phyloP scores from a whole-genome alignment of 2,113 vertebrate genomes.

The Pelmatolapia mariae region DNA sequence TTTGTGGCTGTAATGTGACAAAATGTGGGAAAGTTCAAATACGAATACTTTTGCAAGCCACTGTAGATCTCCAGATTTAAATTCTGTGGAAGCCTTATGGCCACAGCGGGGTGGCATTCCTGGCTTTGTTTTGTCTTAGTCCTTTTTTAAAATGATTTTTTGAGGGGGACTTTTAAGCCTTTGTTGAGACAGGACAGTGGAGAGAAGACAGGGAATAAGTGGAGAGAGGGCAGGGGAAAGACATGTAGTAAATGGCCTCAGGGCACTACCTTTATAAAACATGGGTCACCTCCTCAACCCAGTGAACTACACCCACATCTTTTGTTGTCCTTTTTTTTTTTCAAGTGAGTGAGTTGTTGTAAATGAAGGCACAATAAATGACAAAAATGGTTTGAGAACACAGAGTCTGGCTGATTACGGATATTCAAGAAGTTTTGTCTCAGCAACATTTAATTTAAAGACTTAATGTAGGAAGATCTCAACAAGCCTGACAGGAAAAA shows the following conservation, averaged over 20 bases:
- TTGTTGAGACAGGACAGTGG: not conserved
- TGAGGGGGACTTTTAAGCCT: not conserved
- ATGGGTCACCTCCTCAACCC: not conserved
- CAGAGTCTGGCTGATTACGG: not conserved
- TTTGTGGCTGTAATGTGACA: not conserved
- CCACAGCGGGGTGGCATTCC: not conserved
- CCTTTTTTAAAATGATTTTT: not conserved
- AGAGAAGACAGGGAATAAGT: not conserved
- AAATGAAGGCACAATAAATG: not conserved
- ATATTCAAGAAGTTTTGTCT: not conserved
- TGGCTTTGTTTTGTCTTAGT: not conserved
- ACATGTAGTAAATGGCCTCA: not conserved
- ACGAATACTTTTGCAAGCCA: not conserved
- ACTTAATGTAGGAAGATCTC: not conserved
- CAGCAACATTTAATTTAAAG: not conserved
- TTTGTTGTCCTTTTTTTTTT: not conserved
- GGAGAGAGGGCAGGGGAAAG: not conserved
- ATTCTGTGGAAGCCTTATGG: not conserved
- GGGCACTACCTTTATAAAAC: not conserved
- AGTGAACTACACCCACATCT: fast-evolving
- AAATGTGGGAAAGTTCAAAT: not conserved
- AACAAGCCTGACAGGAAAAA: not conserved
- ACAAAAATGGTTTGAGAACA: not conserved
- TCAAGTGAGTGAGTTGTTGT: not conserved
- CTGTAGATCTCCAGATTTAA: not conserved